phyloP scores from a whole-genome alignment of 1,140 invertebrate species.

The Drosophila rufa region DNA sequence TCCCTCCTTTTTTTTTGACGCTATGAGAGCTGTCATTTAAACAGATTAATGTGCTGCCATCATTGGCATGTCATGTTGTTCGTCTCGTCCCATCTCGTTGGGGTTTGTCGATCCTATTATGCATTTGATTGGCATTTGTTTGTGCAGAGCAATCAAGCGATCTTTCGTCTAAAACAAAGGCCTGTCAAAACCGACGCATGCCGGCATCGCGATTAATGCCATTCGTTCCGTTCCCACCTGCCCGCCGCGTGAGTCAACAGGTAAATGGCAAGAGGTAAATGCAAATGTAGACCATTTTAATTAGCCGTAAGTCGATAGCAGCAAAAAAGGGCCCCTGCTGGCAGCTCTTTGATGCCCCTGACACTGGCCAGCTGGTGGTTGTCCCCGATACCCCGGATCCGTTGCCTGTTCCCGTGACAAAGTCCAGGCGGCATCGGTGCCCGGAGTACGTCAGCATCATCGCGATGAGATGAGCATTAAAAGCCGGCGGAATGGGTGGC shows the following conservation, averaged over 20 bases:
- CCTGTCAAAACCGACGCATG: slow-evolving; percentile 42
- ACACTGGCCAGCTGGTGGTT: slow-evolving; percentile 49
- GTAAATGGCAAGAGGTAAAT: slow-evolving; percentile 22
- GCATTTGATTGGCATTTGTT: slow-evolving; percentile 73
- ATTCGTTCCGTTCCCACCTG: slow-evolving; percentile 1
- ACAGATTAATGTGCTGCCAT: slow-evolving; percentile 73
- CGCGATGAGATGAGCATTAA: slow-evolving; percentile 41
- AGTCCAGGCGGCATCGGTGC: slow-evolving; percentile 40
- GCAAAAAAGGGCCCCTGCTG: slow-evolving; percentile 44
- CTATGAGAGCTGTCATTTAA: slow-evolving; percentile 60
- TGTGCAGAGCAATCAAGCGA: slow-evolving; percentile 60
- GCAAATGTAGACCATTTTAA: slow-evolving; percentile 66
- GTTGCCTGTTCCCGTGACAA: slow-evolving; percentile 6
- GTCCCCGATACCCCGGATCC: not conserved
- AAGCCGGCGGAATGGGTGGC: slow-evolving; percentile 53
- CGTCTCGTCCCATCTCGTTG: slow-evolving; percentile 14
- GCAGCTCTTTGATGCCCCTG: slow-evolving; percentile 68
- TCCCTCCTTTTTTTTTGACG: not conserved
- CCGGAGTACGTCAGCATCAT: slow-evolving; percentile 63
- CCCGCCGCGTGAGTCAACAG: slow-evolving; percentile 29
- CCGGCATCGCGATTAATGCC: slow-evolving; percentile 43
- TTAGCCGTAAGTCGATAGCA: slow-evolving; percentile 70
- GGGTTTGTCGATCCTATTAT: slow-evolving; percentile 50
- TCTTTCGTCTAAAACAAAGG: slow-evolving; percentile 31
- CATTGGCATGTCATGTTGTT: slow-evolving; percentile 61